Base-by-base conservation (phyloP, 2,113 vertebrate genomes). In the Equus przewalskii region DNA sequence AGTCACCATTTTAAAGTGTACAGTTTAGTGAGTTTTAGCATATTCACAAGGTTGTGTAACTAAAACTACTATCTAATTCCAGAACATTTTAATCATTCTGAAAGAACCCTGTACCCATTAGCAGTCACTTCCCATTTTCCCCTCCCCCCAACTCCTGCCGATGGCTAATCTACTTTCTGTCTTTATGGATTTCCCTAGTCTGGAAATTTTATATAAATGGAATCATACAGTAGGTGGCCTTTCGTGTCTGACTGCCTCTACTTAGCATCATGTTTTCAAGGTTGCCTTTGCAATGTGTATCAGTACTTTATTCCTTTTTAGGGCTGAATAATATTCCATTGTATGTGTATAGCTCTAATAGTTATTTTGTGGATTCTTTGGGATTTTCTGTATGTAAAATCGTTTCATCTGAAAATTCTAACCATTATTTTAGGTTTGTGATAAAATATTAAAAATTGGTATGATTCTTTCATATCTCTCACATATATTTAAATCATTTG, bases 401-500 rank as follows among this genome's bases (percentile, higher is more conserved):
- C 19, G 21, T 58, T 33, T 44, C 14, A 44, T 44, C 85, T 72
- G n/a, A 56, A 58, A 87, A 44, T 73, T 87, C 24, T 73, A 56
- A 10, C 26, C 84, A 56, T 26, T 30, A 67, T 83, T 54, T 51
- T 79, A 67, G 24, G 79, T 33, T 90, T 30, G 5, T 26, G 15
- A 30, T 51, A 78, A 60, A 67, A 83, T 41, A 54, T 13, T 26
- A 79, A 79, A 78, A 90, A 79, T 22, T 67, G 73, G 6, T 44
- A n/a, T 75, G 70, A 15, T 67, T 16, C 24, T 90, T 41, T 90
- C 51, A 56, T 30, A 14, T 28, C 16, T 62, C 36, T 54, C 49
- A 33, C 26, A 21, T 80, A 22, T 91, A 91, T 69, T 69, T 69
- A 69, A 79, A 80, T 13, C n/a, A 56, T 80, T 80, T 67, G 16